Evolutionary conservation across 53 echinoderm and acorn worm species (phyloP), one percentile per base, ranked within the genome.

Genomic region (Henricia sp.): DNA sequence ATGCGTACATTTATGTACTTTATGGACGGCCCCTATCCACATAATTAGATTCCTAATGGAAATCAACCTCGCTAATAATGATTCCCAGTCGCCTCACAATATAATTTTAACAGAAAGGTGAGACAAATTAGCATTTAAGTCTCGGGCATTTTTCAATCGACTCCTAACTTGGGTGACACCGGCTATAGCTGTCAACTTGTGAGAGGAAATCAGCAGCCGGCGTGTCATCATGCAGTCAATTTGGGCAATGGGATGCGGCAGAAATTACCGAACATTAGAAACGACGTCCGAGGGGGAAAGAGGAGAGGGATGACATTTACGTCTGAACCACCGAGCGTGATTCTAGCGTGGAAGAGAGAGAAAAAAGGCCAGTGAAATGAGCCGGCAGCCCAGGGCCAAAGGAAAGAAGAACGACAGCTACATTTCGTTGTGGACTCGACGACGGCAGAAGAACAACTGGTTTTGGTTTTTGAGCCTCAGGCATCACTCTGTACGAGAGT

Each of bases 191-290:
- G 76, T 59, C 58, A 59, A 8, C 76, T 29, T 51, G 52, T 28
- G 6, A 29, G 76, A 76, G 76, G 40, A 76, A 76, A 76, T 76
- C 59, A 76, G 58, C 76, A 59, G 74, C 74, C 21, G 40, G 29
- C 55, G 40, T 76, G 59, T 58, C 76, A 76, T 56, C 76, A 30
- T 28, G 40, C 41, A 59, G 76, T 76, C 76, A 76, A 76, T 76
- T 76, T 76, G 58, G 41, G 19, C 27, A 76, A 76, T 59, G 59
- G 76, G 30, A 76, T 26, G 59, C 58, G 76, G 76, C 58, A 76
- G 76, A 76, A 76, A 76, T 57, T 76, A 76, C 76, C 59, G 59
- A 76, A 76, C 76, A 76, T 76, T 76, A 76, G 58, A 76, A 59
- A 16, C 16, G 57, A 24, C 41, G 40, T 3, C 21, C n/a, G n/a